These are phyloP conservation scores for Phytoseiulus persimilis DNA, from an alignment of 2,888 invertebrate species.

Conservation along the genomic window DNA sequence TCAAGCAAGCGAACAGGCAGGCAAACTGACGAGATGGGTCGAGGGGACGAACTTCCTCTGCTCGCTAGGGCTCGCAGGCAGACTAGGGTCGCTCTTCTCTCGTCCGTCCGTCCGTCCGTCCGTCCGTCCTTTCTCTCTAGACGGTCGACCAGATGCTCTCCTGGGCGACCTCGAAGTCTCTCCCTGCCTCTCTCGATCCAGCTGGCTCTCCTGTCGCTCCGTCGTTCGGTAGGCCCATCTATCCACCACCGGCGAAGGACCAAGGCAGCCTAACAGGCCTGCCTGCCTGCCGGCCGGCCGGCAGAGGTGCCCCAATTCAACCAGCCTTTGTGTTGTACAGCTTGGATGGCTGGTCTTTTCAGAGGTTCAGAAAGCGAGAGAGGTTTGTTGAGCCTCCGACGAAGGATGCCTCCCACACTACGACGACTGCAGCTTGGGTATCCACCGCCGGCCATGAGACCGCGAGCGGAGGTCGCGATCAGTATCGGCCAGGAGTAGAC, in stretches of 20 bases:
- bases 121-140: neutral
- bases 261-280: neutral
- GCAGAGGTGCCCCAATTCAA: neutral
- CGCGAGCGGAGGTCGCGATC: neutral
- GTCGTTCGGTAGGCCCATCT: conserved; percentile 6
- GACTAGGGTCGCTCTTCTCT: neutral
- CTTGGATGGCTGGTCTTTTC: neutral
- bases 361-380: conserved; percentile 5
- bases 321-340: neutral
- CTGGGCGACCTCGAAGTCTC: conserved; percentile 25
- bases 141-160: conserved; percentile 36
- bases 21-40: neutral
- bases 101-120: neutral
- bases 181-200: conserved; percentile 18
- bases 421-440: neutral
- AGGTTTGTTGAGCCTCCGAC: neutral
- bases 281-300: neutral
- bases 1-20: neutral
- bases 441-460: neutral
- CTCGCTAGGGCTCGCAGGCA: neutral
- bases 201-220: conserved; percentile 16
- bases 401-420: neutral
- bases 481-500: neutral
- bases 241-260: neutral
- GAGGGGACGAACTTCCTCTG: conserved; percentile 5